These are phyloP conservation scores for Melieria picta DNA, from an alignment of 2,888 invertebrate genomes.

Conservation along the genomic window DNA sequence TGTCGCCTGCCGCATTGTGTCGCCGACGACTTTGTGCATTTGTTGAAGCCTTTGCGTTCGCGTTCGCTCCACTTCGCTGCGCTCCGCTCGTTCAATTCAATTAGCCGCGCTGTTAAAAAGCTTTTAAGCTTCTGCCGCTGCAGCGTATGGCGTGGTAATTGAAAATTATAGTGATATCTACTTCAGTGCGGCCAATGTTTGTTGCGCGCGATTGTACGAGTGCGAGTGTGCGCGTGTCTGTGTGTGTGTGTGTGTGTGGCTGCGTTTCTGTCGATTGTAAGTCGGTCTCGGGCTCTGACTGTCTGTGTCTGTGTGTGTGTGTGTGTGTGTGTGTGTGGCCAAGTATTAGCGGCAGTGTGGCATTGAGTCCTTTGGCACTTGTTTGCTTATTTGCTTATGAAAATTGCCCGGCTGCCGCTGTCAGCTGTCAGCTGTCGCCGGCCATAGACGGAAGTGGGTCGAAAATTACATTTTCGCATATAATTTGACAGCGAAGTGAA, in stretches of 20 bases:
- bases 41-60: background rate
- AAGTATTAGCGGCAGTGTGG: background rate
- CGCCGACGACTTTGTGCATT: background rate
- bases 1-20: too few relatives aligned
- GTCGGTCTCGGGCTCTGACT: too few relatives aligned
- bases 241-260: background rate
- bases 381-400: too few relatives aligned
- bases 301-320: background rate
- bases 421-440: too few relatives aligned
- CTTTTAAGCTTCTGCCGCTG: slow-evolving; percentile 44
- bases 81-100: slow-evolving; percentile 41
- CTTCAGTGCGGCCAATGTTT: background rate
- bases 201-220: background rate
- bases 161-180: slow-evolving; percentile 31
- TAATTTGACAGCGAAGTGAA: too few relatives aligned
- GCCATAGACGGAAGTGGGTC: too few relatives aligned
- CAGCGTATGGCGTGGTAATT: slow-evolving; percentile 22
- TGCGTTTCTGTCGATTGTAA: background rate
- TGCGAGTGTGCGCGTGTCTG: background rate
- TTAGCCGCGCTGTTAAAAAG: slow-evolving; percentile 49
- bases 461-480: too few relatives aligned
- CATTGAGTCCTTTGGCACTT: too few relatives aligned
- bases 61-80: background rate
- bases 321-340: background rate
- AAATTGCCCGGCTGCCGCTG: too few relatives aligned